phyloP scores from a whole-genome alignment of 1,140 invertebrate genomes.

The Armadillidium nasatum region DNA sequence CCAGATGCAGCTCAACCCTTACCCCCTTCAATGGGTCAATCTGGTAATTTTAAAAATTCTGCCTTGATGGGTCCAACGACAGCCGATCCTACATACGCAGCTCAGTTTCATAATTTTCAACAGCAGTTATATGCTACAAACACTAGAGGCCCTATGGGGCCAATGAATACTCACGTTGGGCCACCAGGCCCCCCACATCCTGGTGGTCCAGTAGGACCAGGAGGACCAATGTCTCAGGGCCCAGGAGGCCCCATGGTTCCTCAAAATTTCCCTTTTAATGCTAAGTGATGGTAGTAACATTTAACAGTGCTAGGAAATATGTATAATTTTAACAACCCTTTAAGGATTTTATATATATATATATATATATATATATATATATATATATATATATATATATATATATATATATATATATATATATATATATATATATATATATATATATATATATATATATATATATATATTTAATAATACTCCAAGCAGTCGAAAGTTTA shows the following conservation, averaged over 20 bases:
- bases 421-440: too few relatives aligned
- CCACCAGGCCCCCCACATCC: conserved; percentile 38
- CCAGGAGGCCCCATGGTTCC: conserved; percentile 41
- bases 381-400: too few relatives aligned
- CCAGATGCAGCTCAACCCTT: conserved; percentile 62
- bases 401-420: too few relatives aligned
- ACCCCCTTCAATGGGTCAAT: conserved; percentile 71
- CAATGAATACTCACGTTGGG: conserved; percentile 37
- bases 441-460: too few relatives aligned
- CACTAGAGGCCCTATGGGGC: conserved; percentile 52
- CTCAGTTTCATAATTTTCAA: conserved; percentile 92
- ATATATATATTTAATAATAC: too few relatives aligned
- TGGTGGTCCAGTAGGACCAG: conserved; percentile 35
- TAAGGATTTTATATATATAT: too few relatives aligned
- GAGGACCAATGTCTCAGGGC: conserved; percentile 32
- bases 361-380: too few relatives aligned
- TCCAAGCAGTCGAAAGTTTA: too few relatives aligned
- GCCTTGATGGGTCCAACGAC: conserved; percentile 72
- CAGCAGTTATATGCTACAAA: conserved; percentile 88
- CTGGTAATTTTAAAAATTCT: conserved; percentile 66
- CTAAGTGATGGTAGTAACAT: conserved; percentile 40
- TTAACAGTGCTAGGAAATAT: too few relatives aligned
- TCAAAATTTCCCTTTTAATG: conserved; percentile 42
- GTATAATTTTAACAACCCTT: too few relatives aligned
- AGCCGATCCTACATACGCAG: conserved; percentile 83